These are phyloP conservation scores for Struthio camelus DNA, from an alignment of 2,113 vertebrate species.

Conservation along the genomic window DNA sequence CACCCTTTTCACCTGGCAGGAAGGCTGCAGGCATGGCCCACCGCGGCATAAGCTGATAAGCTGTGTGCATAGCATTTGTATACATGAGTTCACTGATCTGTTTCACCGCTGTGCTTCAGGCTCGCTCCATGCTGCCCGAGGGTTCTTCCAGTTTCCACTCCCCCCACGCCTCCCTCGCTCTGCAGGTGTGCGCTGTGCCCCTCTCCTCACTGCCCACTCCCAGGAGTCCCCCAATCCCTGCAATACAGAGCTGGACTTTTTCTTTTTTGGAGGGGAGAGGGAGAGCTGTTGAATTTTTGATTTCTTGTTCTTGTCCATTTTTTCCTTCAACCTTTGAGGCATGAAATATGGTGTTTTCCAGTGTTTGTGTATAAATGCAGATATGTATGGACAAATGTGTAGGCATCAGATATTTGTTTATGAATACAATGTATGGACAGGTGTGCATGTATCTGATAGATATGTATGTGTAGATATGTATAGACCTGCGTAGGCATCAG, in stretches of 20 bases:
- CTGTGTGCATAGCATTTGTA: fast-evolving
- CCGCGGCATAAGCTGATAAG: neutral
- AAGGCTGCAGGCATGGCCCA: neutral
- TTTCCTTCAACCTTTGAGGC: neutral
- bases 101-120: neutral
- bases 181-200: fast-evolving
- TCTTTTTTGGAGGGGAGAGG: no score
- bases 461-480: fast-evolving
- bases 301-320: neutral
- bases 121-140: neutral
- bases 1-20: neutral
- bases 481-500: fast-evolving
- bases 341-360: fast-evolving
- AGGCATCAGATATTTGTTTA: neutral
- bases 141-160: neutral
- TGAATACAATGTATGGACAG: neutral
- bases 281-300: neutral
- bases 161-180: neutral
- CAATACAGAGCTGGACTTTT: neutral
- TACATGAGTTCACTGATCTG: neutral
- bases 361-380: neutral
- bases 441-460: fast-evolving
- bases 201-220: neutral
- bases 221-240: neutral
- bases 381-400: fast-evolving